Base-by-base conservation (phyloP, 64 coral and sea anemone genomes). In the Stichodactyla mertensii region DNA sequence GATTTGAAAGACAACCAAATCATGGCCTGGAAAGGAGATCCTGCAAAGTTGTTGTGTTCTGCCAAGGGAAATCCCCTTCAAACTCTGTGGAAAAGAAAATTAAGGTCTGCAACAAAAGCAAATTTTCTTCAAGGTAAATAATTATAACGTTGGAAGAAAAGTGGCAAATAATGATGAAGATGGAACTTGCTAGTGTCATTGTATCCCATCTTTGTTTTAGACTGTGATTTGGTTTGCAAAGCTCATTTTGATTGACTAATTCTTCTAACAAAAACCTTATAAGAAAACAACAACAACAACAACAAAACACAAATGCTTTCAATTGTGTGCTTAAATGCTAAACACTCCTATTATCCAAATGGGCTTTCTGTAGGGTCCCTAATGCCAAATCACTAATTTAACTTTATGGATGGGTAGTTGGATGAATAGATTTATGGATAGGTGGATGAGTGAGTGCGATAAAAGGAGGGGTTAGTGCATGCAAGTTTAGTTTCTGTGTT, bases 1-100 rank as follows among this genome's bases (percentile, higher is more conserved):
- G 31, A 36, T 36, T 36, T 36, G 31, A 36, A 36, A 36, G 2
- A 36, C 78, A 81, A 81, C 10, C 5, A 81, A 81, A 28, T 81
- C 15, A 1, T 54, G 6, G 10, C 16, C 56, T n/a, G 11, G 16
- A 60, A 85, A 55, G 83, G 57, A 24, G 6, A 85, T n/a, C 14
- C 83, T 85, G 83, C n/a, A 57, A 60, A 6, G 55, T 27, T 85
- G 23, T 11, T 24, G n/a, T 85, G 83, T 31, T 85, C 83, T 85
- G 83, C 83, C 19, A 2, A 85, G 24, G 83, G 83, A 24, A 85
- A 85, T 51, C 83, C 83, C 8, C 55, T 85, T 14, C 24, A 85
- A 18, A 64, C 60, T 6, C 13, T 16, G 14, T 85, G 83, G 83
- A 85, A 85, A 64, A 8, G 7, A 7, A 85, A 85, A 62, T 3